phyloP scores from a whole-genome alignment of 2,888 invertebrate genomes.

The Xestia xanthographa region DNA sequence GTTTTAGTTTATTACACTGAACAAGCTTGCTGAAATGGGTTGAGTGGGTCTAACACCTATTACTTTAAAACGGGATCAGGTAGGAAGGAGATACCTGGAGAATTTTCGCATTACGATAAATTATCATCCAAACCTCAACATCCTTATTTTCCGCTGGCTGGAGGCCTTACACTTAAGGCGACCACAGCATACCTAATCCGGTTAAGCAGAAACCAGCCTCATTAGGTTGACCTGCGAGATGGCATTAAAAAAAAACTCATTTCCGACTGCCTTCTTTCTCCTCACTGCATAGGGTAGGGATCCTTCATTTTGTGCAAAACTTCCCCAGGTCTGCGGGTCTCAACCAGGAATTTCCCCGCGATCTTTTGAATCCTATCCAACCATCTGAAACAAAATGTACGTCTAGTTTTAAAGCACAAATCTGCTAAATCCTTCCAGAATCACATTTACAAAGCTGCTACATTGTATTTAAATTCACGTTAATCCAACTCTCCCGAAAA shows the following conservation, averaged over 20 bases:
- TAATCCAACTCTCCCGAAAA: background rate
- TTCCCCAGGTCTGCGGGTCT: background rate
- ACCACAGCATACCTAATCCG: too few species aligned
- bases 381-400: background rate
- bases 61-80: background rate
- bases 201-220: too few species aligned
- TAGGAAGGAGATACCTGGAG: background rate
- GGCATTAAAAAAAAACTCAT: too few species aligned
- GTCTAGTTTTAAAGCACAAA: background rate
- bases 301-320: background rate
- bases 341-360: background rate
- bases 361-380: background rate
- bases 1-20: background rate
- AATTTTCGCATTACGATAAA: background rate
- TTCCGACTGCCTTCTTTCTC: background rate
- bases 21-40: background rate
- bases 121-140: background rate
- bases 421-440: background rate
- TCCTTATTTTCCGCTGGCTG: too few species aligned
- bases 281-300: background rate
- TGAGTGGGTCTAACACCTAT: background rate
- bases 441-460: background rate
- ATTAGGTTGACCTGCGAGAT: too few species aligned
- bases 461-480: background rate
- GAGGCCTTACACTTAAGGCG: too few species aligned